Evolutionary conservation across 2,888 invertebrate genomes (phyloP), one percentile per base, ranked within the genome.

Genomic region (Ectemnius continuus): DNA sequence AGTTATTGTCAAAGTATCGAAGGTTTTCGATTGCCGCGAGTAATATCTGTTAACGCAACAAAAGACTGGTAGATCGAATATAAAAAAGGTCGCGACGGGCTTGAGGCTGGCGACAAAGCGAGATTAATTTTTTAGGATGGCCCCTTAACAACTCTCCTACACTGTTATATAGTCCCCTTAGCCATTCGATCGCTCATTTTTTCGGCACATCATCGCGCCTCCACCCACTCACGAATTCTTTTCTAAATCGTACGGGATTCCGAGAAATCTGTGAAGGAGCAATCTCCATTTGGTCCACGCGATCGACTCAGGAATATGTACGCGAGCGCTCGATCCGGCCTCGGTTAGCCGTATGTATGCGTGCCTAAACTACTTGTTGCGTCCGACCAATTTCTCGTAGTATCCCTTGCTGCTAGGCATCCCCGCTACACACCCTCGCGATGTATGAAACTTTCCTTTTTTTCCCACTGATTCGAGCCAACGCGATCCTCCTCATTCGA

Each of bases 361-460:
- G 64, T 20, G 46, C 36, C 73, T 47, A 56, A 71, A 86, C 84
- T 84, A 86, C 85, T 86, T 86, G 80, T 82, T 83, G 83, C 84
- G 81, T 57, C 84, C 58, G 76, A 73, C 75, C 63, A 72, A 73
- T 80, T 75, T 63, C 68, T 26, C 62, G 60, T 45, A 46, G 70
- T 67, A 70, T 76, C 72, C 79, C 80, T 84, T 63, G 73, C 46
- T 58, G 64, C 58, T 70, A 60, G 8, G 23, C 16, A 11, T 61
- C 61, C 5, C 3, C 14, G 16, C 6, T 1, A 20, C 11, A 16
- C 2, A 46, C 61, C 11, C 20, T 11, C 6, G 36, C 8, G 11
- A 8, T 36, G 5, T 11, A 1, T 8, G 36, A 36, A 36, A 4
- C 36, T 36, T 36, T 1, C 1, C 4, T 11, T 36, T 36, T 36